Evolutionary conservation across 2,888 invertebrate species (phyloP), one percentile per base, ranked within the genome.

Genomic region (Pollenia angustigena): DNA sequence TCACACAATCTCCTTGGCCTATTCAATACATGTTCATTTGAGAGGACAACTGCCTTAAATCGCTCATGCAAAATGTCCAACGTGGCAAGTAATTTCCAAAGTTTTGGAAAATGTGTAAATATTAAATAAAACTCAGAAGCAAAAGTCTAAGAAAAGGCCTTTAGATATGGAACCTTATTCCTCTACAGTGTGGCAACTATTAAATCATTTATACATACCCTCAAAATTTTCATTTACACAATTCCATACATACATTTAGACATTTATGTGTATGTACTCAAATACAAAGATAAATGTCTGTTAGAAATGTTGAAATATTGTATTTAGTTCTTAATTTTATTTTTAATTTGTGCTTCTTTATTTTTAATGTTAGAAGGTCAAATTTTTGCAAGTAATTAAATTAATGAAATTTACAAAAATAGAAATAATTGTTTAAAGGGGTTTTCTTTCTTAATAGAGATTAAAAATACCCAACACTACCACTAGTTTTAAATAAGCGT

Each of bases 231-330:
- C 46, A 46, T 64, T 8, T 18, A 72, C 46, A 16, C 42, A 16
- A 11, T 46, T 62, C 50, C 44, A 48, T 54, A 14, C 16, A 52
- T 54, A 14, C 16, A 52, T 8, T 10, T n/a, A 18, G 32, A 60
- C 44, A 60, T 16, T 12, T 7, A 18, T 54, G 6, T 12, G 42
- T 8, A 14, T n/a, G 14, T 52, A 23, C 18, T 18, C 50, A 48
- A 60, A 54, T 50, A 4, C 23, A 76, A 71, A 76, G 69, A 82
- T 71, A 76, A 82, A 82, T 75, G 75, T 58, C 75, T 69, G 75
- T 69, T 81, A 50, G 69, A 81, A 54, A 23, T 60, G 81, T 81
- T 81, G 50, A 75, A 68, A 69, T 75, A 50, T 75, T 82, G 58
- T 60, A 58, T 60, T 75, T 56, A 81, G 66, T 74, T 69, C 52